These are phyloP conservation scores for Podilymbus podiceps DNA, from an alignment of 2,113 vertebrate genomes.

Conservation along the genomic window DNA sequence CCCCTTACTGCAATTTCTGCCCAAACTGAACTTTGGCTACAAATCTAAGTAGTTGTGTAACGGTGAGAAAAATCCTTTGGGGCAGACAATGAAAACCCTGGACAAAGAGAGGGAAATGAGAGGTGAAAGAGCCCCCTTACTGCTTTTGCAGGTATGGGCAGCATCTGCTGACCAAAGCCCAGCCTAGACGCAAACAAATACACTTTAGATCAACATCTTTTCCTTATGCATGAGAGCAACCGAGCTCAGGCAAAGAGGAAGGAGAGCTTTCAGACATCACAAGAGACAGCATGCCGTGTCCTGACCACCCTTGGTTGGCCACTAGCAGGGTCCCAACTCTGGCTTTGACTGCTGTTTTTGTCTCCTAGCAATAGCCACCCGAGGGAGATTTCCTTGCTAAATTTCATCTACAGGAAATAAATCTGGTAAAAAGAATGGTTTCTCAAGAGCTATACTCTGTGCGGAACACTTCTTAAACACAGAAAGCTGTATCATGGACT, in stretches of 20 bases:
- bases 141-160: not conserved
- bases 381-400: not conserved
- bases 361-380: not conserved
- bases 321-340: not conserved
- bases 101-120: not conserved
- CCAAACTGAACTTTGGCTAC: not conserved
- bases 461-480: not conserved
- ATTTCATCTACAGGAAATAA: not conserved
- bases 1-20: not conserved
- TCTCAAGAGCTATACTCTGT: not conserved
- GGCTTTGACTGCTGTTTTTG: not conserved
- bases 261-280: not conserved
- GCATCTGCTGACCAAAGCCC: not conserved
- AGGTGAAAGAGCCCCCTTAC: not conserved
- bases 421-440: not conserved
- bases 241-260: not conserved
- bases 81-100: not conserved
- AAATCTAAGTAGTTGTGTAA: not conserved
- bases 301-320: not conserved
- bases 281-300: rapidly evolving
- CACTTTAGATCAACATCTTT: not conserved
- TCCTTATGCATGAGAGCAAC: not conserved
- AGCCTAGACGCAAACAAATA: not conserved
- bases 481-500: not conserved
- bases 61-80: not conserved